These are phyloP conservation scores for Phalanger gymnotis DNA, from an alignment of 2,797 vertebrate species.

Conservation along the genomic window DNA sequence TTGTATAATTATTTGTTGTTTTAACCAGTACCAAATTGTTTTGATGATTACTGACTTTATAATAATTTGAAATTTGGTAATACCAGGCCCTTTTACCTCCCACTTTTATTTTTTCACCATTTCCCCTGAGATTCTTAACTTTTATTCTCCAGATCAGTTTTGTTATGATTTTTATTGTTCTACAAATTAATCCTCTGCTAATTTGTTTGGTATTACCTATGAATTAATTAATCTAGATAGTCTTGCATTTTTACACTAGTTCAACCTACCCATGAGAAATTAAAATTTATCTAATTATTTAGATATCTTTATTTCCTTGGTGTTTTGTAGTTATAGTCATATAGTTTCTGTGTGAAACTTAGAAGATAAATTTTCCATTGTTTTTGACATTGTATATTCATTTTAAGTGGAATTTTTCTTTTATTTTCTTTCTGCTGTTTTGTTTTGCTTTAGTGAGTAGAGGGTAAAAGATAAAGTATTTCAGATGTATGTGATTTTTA, in stretches of 20 bases:
- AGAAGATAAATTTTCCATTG: neutral
- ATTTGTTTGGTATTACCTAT: neutral
- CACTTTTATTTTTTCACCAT: neutral
- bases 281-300: neutral
- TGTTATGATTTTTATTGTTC: neutral
- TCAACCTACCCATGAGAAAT: neutral
- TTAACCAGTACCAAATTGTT: neutral
- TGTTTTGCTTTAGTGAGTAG: neutral
- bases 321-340: neutral
- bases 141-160: neutral
- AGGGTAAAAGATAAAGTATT: neutral
- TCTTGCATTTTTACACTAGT: neutral
- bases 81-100: neutral
- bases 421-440: neutral
- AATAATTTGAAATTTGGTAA: neutral
- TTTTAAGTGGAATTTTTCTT: neutral
- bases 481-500: slow-evolving; percentile 13
- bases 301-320: neutral
- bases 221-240: neutral
- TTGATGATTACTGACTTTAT: neutral
- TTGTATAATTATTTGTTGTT: neutral
- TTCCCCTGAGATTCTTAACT: neutral
- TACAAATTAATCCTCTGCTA: neutral
- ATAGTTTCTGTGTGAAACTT: neutral
- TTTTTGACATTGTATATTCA: neutral